phyloP scores from a whole-genome alignment of 2,797 vertebrate genomes.

The Glossophaga mutica region DNA sequence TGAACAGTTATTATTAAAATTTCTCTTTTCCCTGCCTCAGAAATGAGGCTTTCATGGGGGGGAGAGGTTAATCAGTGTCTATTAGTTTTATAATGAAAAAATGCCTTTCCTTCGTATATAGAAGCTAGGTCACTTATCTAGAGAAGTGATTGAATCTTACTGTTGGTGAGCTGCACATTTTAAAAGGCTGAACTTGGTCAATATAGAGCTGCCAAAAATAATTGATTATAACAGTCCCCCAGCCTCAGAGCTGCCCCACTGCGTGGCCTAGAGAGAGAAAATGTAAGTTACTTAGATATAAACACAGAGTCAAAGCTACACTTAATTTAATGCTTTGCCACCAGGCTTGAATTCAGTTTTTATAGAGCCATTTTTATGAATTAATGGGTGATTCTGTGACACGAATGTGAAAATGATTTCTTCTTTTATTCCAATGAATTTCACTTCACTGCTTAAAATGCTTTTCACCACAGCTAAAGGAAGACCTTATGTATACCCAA shows the following conservation, averaged over 20 bases:
- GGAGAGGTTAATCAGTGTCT: not conserved
- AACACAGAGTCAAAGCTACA: not conserved
- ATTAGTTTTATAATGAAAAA: not conserved
- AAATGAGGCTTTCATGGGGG: not conserved
- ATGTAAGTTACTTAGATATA: not conserved
- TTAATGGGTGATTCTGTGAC: not conserved
- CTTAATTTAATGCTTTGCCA: not conserved
- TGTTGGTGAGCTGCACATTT: not conserved
- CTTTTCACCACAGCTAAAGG: not conserved
- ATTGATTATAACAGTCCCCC: not conserved
- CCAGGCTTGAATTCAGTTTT: not conserved
- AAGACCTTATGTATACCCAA: not conserved
- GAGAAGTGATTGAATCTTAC: not conserved
- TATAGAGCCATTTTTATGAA: not conserved
- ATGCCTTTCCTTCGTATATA: not conserved
- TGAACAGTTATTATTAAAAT: not conserved
- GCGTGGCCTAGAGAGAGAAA: not conserved
- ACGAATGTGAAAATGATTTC: not conserved
- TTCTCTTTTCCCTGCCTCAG: not conserved
- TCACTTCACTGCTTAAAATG: not conserved
- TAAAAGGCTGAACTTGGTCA: not conserved
- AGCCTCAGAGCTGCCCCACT: not conserved
- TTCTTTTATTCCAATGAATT: slow-evolving; percentile 15
- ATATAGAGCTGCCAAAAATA: not conserved
- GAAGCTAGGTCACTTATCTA: not conserved